phyloP scores from a whole-genome alignment of 2,888 invertebrate genomes.

The Drosophila cognata region DNA sequence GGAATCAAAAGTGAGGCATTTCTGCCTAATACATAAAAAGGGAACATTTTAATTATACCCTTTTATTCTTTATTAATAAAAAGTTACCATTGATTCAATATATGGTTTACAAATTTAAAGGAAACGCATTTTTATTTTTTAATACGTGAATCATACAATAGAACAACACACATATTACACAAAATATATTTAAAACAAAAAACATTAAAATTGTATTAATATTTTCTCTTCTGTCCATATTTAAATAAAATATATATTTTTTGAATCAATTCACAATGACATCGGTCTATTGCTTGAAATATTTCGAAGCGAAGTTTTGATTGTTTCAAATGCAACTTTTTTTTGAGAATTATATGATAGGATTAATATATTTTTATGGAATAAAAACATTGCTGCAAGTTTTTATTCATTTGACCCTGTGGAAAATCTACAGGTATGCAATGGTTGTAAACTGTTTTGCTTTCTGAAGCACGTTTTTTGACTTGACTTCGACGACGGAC shows the following conservation, averaged over 20 bases:
- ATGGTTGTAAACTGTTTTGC: conserved; percentile 15
- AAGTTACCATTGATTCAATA: background rate
- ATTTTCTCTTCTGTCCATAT: background rate
- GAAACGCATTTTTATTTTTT: background rate
- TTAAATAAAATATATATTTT: background rate
- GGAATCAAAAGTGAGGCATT: background rate
- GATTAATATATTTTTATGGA: conserved; percentile 37
- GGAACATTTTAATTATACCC: background rate
- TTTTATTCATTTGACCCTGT: conserved; percentile 64
- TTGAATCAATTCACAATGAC: background rate
- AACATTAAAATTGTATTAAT: background rate
- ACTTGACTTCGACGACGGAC: conserved; percentile 25
- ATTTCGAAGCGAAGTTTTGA: background rate
- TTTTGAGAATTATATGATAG: background rate
- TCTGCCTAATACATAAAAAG: background rate
- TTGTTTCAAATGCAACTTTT: background rate
- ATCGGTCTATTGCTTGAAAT: background rate
- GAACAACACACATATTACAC: background rate
- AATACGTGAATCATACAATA: background rate
- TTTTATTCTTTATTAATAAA: background rate
- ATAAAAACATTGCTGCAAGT: conserved; percentile 71
- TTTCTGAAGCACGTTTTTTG: conserved; percentile 2
- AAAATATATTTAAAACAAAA: background rate
- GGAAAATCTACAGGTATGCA: conserved; percentile 81
- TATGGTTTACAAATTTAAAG: background rate